Base-by-base conservation (phyloP, 1,140 invertebrate species). In the Nomia melanderi region DNA sequence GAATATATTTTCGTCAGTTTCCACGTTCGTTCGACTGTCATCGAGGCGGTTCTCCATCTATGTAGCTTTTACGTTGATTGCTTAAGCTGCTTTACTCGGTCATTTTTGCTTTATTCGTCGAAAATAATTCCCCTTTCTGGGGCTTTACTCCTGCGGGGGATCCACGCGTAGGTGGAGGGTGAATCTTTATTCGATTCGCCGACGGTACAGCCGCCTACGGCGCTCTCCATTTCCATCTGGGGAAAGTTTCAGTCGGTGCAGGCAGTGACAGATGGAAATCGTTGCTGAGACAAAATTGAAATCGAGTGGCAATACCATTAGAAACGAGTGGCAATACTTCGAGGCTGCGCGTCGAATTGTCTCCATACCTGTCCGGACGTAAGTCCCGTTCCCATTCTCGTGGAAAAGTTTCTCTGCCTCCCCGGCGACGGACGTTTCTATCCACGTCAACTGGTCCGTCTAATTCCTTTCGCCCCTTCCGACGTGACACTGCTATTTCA, bases 241-340 rank as follows among this genome's bases (percentile, higher is more conserved):
- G 23, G 47, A 47, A 56, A 82, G 71, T 72, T 75, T 76, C 27
- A 36, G 11, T 41, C 14, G 11, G 3, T 11, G 47, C 44, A 47
- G 31, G 47, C 53, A 50, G 44, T 77, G 62, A 82, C 79, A 83
- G 76, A 82, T 74, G 80, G 75, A 67, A 54, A 69, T 67, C 64
- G 66, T 75, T 63, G 77, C 71, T 53, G 70, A 77, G 62, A 59
- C 64, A 56, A 67, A 84, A 84, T 84, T 82, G 81, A 75, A 70
- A 84, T 79, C 82, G 81, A 83, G 81, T 80, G 59, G 82, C 77
- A 84, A 84, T 83, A 77, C 72, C 72, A 83, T 84, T 83, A 84
- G 82, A 84, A 56, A 63, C 27, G 57, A 70, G 56, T 62, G 69
- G 29, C 44, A 27, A 50, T 67, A 80, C 79, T 83, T 72, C 29